These are phyloP conservation scores for Tenebrio molitor DNA, from an alignment of 1,140 invertebrate genomes.

Conservation along the genomic window DNA sequence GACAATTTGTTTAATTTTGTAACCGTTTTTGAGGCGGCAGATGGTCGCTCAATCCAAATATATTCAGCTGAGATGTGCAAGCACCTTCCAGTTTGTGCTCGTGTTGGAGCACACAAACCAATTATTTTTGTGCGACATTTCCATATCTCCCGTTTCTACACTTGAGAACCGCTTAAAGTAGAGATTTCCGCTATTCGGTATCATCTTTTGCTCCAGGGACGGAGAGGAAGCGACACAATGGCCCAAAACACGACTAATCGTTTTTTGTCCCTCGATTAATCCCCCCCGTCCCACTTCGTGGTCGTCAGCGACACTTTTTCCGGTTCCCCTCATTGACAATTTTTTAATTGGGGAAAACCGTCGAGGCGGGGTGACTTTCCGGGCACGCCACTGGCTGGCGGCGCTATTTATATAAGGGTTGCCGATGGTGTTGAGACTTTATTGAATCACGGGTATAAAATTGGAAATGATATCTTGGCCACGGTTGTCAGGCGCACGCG, in stretches of 20 bases:
- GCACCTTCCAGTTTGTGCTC: background rate
- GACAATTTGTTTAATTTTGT: conserved; percentile 44
- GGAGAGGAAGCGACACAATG: background rate
- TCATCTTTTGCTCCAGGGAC: background rate
- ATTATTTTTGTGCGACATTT: conserved; percentile 56
- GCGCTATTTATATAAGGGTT: conserved; percentile 59
- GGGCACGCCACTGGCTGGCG: conserved; percentile 3
- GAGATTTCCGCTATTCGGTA: conserved; percentile 26
- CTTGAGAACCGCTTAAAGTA: conserved; percentile 50
- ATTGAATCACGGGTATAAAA: conserved; percentile 62
- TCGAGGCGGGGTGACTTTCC: too few species aligned
- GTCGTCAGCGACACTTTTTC: too few species aligned
- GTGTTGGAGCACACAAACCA: conserved; percentile 49
- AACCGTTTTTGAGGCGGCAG: conserved; percentile 32
- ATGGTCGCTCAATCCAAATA: conserved; percentile 24
- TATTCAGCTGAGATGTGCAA: conserved; percentile 31
- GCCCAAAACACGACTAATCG: too few species aligned
- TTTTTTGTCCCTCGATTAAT: too few species aligned
- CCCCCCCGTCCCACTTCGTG: too few species aligned
- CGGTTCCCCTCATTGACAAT: too few species aligned
- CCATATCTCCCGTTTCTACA: conserved; percentile 49
- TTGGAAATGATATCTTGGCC: conserved; percentile 63
- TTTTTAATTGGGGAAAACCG: too few species aligned
- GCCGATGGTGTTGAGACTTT: conserved; percentile 63
- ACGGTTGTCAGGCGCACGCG: conserved; percentile 58